Conservation (phyloP, 2,797 vertebrate species). For the Phoeniculus purpureus region DNA sequence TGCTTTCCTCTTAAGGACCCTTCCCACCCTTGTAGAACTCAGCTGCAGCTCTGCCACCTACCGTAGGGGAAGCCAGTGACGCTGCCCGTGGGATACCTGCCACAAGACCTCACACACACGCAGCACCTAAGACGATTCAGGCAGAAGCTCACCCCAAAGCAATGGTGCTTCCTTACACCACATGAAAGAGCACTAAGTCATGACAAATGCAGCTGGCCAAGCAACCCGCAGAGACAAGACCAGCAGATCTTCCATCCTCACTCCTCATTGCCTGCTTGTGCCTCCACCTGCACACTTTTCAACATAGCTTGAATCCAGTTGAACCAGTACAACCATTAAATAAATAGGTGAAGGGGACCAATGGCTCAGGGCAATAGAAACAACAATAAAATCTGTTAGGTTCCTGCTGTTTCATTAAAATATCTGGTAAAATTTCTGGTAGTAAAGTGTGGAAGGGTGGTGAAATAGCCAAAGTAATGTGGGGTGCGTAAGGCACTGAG, state of each 20-base stretch:
- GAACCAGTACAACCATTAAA: neutral
- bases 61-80: fast-evolving
- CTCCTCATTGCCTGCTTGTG: neutral
- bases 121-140: neutral
- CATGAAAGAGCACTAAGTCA: neutral
- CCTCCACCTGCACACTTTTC: neutral
- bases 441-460: neutral
- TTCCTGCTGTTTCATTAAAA: neutral
- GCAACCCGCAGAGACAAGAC: neutral
- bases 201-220: neutral
- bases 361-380: neutral
- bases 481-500: neutral
- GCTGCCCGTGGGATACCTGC: fast-evolving
- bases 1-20: neutral
- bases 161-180: neutral
- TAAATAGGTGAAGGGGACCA: neutral
- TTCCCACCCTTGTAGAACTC: neutral
- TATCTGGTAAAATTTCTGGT: neutral
- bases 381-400: neutral
- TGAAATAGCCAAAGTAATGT: neutral
- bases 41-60: neutral
- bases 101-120: fast-evolving
- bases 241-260: neutral
- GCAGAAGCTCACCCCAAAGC: neutral
- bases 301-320: neutral